Percentiles rank a stretch among this genome's conserved stretches.
phyloP scores from a whole-genome alignment of 2,797 vertebrate genomes.

The Xiphorhynchus erythropygius region DNA sequence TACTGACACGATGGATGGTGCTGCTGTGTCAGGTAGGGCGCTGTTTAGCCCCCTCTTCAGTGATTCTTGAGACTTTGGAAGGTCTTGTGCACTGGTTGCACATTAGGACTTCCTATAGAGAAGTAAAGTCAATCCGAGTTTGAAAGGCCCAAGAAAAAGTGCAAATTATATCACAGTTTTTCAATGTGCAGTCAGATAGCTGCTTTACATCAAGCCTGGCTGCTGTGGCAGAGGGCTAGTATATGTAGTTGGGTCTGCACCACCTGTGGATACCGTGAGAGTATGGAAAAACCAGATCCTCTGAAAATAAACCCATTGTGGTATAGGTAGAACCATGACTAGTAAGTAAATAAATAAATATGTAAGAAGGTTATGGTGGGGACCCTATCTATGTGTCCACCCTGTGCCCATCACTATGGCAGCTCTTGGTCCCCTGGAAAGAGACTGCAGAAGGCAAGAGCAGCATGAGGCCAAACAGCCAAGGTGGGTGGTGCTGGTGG shows the following conservation, averaged over 20 bases:
- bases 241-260: background rate
- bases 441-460: background rate
- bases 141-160: background rate
- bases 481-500: background rate
- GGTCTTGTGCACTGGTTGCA: background rate
- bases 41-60: background rate
- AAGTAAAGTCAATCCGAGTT: background rate
- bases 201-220: background rate
- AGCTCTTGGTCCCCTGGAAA: background rate
- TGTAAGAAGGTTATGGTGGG: background rate
- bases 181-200: background rate
- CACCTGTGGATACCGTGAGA: background rate
- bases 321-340: background rate
- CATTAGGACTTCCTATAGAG: background rate
- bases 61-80: background rate
- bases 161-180: background rate
- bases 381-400: background rate
- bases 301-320: background rate
- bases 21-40: constrained; percentile 15
- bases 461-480: background rate
- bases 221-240: background rate
- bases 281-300: background rate
- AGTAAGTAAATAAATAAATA: background rate
- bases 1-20: constrained; percentile 46
- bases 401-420: background rate